Percentiles rank a stretch among this genome's conserved stretches.
Conservation (phyloP, 2,888 invertebrate species). For the Leptinotarsa haldemani region DNA sequence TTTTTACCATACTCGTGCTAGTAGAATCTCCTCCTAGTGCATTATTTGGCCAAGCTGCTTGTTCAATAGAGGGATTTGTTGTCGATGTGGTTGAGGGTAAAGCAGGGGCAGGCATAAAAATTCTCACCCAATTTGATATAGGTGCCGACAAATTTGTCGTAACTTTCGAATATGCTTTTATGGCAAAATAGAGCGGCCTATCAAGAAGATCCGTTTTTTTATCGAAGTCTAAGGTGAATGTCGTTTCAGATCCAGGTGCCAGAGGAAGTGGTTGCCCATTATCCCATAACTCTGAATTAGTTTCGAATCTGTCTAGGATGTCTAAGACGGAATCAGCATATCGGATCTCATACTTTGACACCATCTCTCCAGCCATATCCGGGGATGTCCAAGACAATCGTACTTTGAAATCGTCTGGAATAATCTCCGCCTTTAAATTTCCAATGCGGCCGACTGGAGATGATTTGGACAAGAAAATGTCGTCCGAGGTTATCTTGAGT, state of each 20-base stretch:
- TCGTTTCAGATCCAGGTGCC: conserved; percentile 68
- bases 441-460: conserved; percentile 68
- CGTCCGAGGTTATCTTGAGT: conserved; percentile 63
- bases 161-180: conserved; percentile 67
- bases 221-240: conserved; percentile 67
- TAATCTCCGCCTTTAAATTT: conserved; percentile 68
- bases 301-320: conserved; percentile 67
- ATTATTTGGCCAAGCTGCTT: conserved; percentile 62
- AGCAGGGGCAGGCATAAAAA: conserved; percentile 68
- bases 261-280: conserved; percentile 66
- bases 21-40: conserved; percentile 58
- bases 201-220: conserved; percentile 66
- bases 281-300: conserved; percentile 64
- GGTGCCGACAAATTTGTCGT: conserved; percentile 63
- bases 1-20: conserved; percentile 63
- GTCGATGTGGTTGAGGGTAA: conserved; percentile 67
- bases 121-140: conserved; percentile 69
- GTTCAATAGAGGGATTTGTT: conserved; percentile 60
- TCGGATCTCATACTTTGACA: conserved; percentile 69
- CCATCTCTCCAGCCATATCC: conserved; percentile 69
- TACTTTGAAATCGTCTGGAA: conserved; percentile 66
- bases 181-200: conserved; percentile 68
- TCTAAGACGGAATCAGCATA: conserved; percentile 65
- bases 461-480: conserved; percentile 58
- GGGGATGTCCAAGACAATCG: conserved; percentile 72